Evolutionary conservation across 2,888 invertebrate species (phyloP).

Genomic region (Drosophila tanythrix): DNA sequence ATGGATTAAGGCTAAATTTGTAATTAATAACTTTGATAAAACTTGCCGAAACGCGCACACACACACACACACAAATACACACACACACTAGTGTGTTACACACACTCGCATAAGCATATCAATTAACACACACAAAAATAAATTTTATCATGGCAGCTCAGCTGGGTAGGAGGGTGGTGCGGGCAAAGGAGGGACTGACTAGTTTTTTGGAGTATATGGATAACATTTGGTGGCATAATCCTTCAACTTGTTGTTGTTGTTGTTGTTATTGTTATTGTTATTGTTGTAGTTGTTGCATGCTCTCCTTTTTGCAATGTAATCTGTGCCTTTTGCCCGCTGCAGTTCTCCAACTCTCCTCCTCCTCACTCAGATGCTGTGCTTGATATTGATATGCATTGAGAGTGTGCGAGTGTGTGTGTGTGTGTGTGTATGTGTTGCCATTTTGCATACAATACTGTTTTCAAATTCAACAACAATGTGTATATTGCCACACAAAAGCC

Average conservation of each 20-base stretch:
- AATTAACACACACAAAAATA: constrained; percentile 48
- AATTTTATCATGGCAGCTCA: constrained; percentile 46
- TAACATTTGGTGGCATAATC: constrained; percentile 44
- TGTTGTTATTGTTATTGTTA: constrained; percentile 10
- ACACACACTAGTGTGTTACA: constrained; percentile 1
- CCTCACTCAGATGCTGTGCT: constrained; percentile 37
- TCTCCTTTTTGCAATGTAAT: constrained; percentile 44
- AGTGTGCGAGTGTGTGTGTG: constrained; percentile 16
- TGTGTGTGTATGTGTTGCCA: constrained; percentile 15
- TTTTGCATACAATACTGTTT: constrained; percentile 60
- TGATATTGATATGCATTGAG: constrained; percentile 61
- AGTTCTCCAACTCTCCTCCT: background rate
- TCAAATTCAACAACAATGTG: constrained; percentile 54
- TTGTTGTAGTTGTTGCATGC: constrained; percentile 8
- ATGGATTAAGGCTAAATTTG: constrained; percentile 36
- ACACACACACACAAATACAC: constrained; percentile 20
- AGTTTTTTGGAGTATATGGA: constrained; percentile 1
- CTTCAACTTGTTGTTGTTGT: constrained; percentile 19
- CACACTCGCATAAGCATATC: constrained; percentile 53
- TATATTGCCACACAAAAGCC: constrained; percentile 13
- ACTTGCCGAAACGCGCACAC: constrained; percentile 25
- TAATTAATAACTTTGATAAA: constrained; percentile 69
- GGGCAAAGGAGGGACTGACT: background rate
- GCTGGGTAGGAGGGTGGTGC: constrained; percentile 1
- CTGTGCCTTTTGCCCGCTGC: constrained; percentile 45